Evolutionary conservation across 2,888 invertebrate genomes (phyloP).

Genomic region (Sarcophaga caerulescens): DNA sequence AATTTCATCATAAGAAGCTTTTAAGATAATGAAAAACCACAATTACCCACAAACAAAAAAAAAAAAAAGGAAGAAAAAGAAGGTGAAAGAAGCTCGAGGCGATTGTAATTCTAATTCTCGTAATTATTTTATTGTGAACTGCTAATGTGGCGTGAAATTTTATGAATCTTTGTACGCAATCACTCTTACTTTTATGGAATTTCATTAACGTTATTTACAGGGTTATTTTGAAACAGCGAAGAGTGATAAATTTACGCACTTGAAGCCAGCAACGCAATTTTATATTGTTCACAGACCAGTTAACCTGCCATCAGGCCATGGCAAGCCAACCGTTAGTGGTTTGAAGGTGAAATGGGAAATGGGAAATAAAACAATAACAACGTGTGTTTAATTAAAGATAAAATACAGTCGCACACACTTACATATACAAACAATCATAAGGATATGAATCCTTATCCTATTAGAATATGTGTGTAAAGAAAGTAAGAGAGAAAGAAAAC

Average conservation of each 20-base stretch:
- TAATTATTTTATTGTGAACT: slow-evolving; percentile 76
- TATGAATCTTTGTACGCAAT: slow-evolving; percentile 63
- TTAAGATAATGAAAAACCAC: slow-evolving; percentile 60
- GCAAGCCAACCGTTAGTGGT: background rate
- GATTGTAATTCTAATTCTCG: slow-evolving; percentile 54
- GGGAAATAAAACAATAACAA: background rate
- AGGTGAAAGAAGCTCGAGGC: slow-evolving; percentile 16
- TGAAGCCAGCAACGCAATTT: background rate
- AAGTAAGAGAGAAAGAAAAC: slow-evolving; percentile 10
- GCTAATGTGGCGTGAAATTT: slow-evolving; percentile 76
- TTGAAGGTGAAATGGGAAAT: background rate
- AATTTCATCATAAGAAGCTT: slow-evolving; percentile 39
- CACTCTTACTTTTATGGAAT: background rate
- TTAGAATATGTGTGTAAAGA: background rate
- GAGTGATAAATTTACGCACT: slow-evolving; percentile 38
- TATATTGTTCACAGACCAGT: background rate
- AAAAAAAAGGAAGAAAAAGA: background rate
- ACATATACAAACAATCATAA: background rate
- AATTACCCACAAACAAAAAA: slow-evolving; percentile 26
- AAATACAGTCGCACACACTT: background rate
- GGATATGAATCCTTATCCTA: background rate
- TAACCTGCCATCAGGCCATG: slow-evolving; percentile 5
- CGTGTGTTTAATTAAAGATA: slow-evolving; percentile 53
- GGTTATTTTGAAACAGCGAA: background rate
- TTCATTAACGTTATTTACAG: background rate